These are phyloP conservation scores for Corythornis cristatus DNA, from an alignment of 2,113 vertebrate species.

Conservation along the genomic window DNA sequence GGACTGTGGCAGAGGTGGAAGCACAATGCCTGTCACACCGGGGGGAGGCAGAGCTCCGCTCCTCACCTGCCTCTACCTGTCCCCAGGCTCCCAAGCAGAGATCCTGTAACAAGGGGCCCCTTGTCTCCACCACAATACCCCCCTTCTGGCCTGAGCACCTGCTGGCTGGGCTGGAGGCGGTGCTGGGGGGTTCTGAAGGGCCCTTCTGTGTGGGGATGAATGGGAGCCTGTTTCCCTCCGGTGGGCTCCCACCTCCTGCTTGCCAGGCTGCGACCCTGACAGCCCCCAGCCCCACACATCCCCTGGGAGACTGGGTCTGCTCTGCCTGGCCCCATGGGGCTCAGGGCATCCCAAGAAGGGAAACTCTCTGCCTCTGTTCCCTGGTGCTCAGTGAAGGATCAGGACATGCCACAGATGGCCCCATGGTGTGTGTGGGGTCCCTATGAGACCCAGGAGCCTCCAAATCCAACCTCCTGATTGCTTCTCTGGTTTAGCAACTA, in stretches of 20 bases:
- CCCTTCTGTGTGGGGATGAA: constrained; percentile 39
- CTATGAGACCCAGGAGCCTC: rapidly evolving
- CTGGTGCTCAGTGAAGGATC: rapidly evolving
- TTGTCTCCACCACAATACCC: constrained; percentile 49
- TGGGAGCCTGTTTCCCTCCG: constrained; percentile 42
- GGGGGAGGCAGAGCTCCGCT: neutral
- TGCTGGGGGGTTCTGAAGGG: constrained; percentile 32
- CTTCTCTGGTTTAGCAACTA: neutral
- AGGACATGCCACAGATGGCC: neutral
- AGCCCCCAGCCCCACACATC: neutral
- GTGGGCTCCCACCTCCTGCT: constrained; percentile 45
- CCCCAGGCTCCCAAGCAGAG: neutral
- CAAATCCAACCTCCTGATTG: neutral
- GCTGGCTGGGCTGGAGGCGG: neutral
- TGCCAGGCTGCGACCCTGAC: neutral
- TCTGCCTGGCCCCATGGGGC: neutral
- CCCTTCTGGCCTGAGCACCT: constrained; percentile 33
- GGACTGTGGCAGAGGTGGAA: neutral
- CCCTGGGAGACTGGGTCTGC: neutral
- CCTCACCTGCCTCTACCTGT: constrained; percentile 60
- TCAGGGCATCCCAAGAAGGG: neutral
- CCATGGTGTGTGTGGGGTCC: neutral
- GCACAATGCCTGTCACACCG: neutral
- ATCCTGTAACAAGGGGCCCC: constrained; percentile 4
- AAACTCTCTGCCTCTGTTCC: neutral